Evolutionary conservation across 35 echinoderm and acorn worm species (phyloP).

Genomic region (Heliocidaris tuberculata): DNA sequence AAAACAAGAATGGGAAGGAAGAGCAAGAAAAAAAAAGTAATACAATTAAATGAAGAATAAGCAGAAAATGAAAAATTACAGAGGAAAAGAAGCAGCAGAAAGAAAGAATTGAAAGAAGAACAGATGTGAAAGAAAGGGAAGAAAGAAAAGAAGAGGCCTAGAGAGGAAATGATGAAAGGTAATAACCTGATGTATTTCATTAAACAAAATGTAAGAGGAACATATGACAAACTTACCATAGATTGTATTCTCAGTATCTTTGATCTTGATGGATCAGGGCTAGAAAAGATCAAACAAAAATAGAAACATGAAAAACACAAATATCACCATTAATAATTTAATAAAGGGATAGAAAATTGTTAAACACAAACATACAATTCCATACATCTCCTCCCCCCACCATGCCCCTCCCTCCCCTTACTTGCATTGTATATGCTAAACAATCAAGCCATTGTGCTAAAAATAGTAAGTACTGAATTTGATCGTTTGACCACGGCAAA

Average conservation of each 20-base stretch:
- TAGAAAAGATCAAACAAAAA: slow-evolving; percentile 32
- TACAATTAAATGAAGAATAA: no score
- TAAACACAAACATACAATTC: no score
- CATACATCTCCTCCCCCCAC: no score
- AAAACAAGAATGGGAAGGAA: no score
- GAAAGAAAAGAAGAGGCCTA: background rate
- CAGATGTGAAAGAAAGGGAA: background rate
- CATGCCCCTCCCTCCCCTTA: no score
- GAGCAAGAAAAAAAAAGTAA: no score
- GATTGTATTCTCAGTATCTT: slow-evolving; percentile 59
- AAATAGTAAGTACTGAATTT: no score
- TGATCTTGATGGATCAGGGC: slow-evolving; percentile 44
- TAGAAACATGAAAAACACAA: background rate
- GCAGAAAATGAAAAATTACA: background rate
- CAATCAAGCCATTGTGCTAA: no score
- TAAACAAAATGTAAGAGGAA: background rate
- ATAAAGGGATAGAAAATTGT: background rate
- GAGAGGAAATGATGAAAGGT: background rate
- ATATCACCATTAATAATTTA: background rate
- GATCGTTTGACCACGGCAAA: no score
- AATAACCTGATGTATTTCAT: background rate
- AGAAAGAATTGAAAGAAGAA: no score
- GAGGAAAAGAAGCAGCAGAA: background rate
- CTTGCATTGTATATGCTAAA: no score
- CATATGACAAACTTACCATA: slow-evolving; percentile 70